Conservation (phyloP, 2,113 vertebrate species). For the Motacilla alba region DNA sequence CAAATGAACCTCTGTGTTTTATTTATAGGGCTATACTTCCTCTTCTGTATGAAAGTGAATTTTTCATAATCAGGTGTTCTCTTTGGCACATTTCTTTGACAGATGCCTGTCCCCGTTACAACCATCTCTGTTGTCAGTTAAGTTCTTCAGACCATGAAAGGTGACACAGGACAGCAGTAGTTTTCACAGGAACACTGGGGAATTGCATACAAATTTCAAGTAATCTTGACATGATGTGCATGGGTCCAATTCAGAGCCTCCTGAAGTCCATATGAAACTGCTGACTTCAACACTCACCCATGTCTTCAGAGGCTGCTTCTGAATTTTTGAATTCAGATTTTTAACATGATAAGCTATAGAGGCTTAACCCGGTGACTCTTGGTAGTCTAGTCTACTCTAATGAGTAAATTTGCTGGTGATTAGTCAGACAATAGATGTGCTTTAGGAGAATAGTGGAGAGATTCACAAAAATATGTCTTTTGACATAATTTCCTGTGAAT, state of each 20-base stretch:
- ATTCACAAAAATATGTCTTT: neutral
- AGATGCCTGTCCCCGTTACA: neutral
- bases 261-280: neutral
- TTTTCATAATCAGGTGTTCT: neutral
- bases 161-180: neutral
- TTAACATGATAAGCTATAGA: neutral
- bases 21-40: neutral
- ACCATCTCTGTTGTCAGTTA: neutral
- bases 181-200: neutral
- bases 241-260: neutral
- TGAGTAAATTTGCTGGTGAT: neutral
- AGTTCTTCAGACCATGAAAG: neutral
- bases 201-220: neutral
- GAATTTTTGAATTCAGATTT: neutral
- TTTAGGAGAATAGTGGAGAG: neutral
- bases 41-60: neutral
- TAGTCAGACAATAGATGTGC: neutral
- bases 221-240: neutral
- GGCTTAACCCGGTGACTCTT: neutral
- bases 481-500: neutral
- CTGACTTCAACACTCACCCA: neutral
- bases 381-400: neutral
- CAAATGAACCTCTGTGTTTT: neutral
- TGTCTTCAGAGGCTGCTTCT: neutral
- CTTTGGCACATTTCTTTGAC: neutral